Conservation (phyloP, 2,113 vertebrate species). For the Oreamnos americanus region DNA sequence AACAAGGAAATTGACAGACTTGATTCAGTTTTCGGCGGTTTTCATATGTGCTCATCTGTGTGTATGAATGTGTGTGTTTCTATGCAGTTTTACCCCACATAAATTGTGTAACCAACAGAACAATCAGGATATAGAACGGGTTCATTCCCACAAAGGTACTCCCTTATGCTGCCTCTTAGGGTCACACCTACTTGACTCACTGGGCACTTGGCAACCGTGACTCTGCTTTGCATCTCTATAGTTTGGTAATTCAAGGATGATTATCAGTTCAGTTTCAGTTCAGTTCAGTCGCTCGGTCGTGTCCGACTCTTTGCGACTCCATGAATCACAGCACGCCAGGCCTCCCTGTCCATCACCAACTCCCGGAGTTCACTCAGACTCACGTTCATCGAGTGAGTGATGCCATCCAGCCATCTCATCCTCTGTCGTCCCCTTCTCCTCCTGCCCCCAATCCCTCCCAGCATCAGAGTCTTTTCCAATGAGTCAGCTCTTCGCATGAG, state of each 20-base stretch:
- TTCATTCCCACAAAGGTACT: background rate
- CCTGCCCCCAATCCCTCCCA: no score
- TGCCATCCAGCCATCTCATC: no score
- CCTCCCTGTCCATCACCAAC: no score
- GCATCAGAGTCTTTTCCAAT: no score
- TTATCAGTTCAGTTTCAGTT: background rate
- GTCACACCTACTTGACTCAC: background rate
- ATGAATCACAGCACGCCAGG: no score
- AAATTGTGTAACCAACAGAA: background rate
- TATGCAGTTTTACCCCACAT: background rate
- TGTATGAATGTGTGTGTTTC: background rate
- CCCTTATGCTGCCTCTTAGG: background rate
- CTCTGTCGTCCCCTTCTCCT: no score
- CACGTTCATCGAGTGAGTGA: rapidly evolving
- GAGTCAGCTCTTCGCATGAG: no score
- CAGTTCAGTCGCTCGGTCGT: no score
- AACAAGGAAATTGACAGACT: background rate
- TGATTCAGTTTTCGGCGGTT: background rate
- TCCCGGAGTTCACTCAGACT: no score
- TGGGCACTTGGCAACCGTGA: background rate
- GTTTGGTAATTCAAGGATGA: background rate
- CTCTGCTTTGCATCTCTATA: background rate
- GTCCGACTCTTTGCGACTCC: no score
- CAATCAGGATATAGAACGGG: background rate
- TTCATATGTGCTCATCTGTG: background rate